Evolutionary conservation across 1,140 invertebrate species (phyloP), one percentile per base, ranked within the genome.

Genomic region (fruit fly (Drosophila melanogaster)): DNA sequence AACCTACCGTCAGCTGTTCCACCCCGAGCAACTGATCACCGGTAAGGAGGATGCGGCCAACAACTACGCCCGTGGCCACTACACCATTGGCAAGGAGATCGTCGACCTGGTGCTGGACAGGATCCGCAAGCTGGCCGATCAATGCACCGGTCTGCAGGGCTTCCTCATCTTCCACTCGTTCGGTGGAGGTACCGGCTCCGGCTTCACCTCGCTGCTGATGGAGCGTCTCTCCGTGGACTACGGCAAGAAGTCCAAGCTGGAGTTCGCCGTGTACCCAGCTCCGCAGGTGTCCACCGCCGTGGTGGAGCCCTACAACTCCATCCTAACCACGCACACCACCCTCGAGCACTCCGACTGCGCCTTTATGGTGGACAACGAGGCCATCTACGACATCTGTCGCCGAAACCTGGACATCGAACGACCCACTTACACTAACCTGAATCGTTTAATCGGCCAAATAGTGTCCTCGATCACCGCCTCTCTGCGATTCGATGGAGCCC

Each of bases 121-220:
- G n/a, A 26, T 49, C 8, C 47, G 47, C 47, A 49, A 49, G 24
- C 26, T 49, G 47, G 47, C 47, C 24, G 47, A 49, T n/a, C 47
- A 49, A n/a, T 49, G 47, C 47, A 49, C 47, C n/a, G 47, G 47
- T 6, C 26, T 49, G 24, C 47, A 49, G 47, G 47, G 47, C 4
- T 49, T 49, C 47, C 47, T 49, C n/a, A 49, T 49, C 47, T 49
- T 49, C 26, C 47, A 49, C 47, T 49, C 47, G n/a, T 49, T 49
- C n/a, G 47, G 47, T 4, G 47, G 47, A 3, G 47, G 47, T 4
- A 49, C 47, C 11, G 47, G 47, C 8, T 49, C 47, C 10, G 47
- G 47, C n/a, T 49, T 49, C 26, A 49, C 47, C 26, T 49, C 47
- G n/a, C 47, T 49, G 47, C 26, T 49, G n/a, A 49, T 49, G 47